These are phyloP conservation scores for Acanthaster planci DNA, from an alignment of 35 echinoderm and acorn worm genomes.

Conservation along the genomic window DNA sequence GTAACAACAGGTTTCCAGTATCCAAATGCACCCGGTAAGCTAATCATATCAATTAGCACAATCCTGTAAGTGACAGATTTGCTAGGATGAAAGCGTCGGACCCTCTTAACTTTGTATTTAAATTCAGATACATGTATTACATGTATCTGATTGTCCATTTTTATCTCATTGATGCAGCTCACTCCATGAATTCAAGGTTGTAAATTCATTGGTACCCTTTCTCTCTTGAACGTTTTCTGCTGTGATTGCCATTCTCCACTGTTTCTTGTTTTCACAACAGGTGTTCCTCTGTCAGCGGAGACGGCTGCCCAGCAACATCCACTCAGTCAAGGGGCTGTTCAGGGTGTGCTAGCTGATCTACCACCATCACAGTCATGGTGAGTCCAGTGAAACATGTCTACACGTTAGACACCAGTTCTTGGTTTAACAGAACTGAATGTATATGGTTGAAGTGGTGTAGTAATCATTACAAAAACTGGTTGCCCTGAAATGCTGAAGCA, in stretches of 20 bases:
- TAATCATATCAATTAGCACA: neutral
- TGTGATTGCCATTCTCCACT: too few relatives aligned
- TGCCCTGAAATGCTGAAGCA: too few relatives aligned
- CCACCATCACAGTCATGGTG: conserved; percentile 77
- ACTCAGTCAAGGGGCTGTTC: conserved; percentile 48
- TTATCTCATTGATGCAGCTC: too few relatives aligned
- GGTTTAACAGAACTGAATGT: too few relatives aligned
- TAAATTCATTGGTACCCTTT: too few relatives aligned
- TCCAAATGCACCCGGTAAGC: conserved; percentile 85
- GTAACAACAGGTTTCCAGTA: conserved; percentile 67
- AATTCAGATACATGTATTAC: too few relatives aligned
- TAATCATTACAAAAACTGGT: too few relatives aligned
- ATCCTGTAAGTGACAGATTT: neutral
- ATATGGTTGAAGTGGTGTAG: too few relatives aligned
- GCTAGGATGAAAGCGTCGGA: neutral
- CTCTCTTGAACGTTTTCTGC: too few relatives aligned
- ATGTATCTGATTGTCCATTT: too few relatives aligned
- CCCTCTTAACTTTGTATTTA: neutral
- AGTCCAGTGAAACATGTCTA: conserved; percentile 26
- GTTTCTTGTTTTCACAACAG: conserved; percentile 36
- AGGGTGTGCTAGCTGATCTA: conserved; percentile 54
- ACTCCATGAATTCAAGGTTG: too few relatives aligned
- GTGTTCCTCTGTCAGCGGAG: conserved; percentile 64
- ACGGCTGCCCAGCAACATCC: conserved; percentile 52
- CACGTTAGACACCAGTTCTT: too few relatives aligned